Conservation (phyloP, 2,113 vertebrate species). For the Mormoops blainvillei region DNA sequence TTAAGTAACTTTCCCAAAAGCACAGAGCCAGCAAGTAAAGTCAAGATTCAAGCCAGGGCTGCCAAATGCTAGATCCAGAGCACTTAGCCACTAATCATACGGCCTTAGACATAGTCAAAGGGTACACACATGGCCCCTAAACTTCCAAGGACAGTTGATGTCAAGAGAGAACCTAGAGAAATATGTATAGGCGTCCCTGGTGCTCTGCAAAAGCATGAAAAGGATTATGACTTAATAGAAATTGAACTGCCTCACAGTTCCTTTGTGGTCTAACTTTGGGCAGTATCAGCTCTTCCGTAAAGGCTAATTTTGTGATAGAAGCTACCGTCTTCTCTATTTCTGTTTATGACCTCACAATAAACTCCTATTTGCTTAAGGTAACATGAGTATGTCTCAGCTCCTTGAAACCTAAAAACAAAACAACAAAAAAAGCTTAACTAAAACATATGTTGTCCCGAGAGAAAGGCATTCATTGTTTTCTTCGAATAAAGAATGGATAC, state of each 20-base stretch:
- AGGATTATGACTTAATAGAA: neutral
- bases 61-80: neutral
- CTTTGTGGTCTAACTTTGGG: neutral
- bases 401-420: neutral
- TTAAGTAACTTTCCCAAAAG: neutral
- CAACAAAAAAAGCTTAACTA: neutral
- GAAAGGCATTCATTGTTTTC: neutral
- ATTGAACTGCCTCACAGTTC: neutral
- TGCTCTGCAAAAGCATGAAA: neutral
- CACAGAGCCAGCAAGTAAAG: neutral
- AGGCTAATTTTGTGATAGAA: neutral
- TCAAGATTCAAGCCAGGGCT: neutral
- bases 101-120: neutral
- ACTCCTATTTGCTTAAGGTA: neutral
- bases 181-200: neutral
- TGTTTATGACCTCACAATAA: neutral
- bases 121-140: neutral
- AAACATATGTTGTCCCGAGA: neutral
- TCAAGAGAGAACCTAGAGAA: neutral
- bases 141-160: neutral
- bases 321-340: neutral
- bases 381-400: neutral
- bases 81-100: neutral
- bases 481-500: slow-evolving; percentile 16
- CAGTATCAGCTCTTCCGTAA: neutral